Evolutionary conservation across 2,113 vertebrate genomes (phyloP), one percentile per base, ranked within the genome.

Genomic region (Scytalopus superciliaris): DNA sequence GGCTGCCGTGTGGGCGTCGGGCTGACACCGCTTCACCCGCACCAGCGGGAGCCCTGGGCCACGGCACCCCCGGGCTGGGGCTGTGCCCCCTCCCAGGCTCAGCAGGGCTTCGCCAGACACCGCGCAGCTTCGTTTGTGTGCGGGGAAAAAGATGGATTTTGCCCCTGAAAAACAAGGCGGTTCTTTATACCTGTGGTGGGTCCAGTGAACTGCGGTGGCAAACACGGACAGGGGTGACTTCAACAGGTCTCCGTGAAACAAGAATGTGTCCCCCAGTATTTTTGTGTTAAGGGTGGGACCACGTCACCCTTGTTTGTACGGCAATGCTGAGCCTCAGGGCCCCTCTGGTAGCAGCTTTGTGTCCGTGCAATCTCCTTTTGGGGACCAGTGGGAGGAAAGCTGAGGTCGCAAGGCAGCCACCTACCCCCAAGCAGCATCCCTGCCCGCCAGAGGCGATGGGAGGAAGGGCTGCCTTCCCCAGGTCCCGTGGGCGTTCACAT

Each of bases 121-220:
- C 5, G 0, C 5, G 33, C 24, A 39, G 16, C 28, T 72, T 17
- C 19, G 4, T 25, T 49, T 21, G 49, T 0, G 33, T 6, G 21
- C 0, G 0, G 12, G 50, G 31, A 50, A 16, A 55, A 67, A 57
- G 19, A 14, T 47, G 62, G 39, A 7, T 24, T 50, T 45, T 42
- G 39, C 16, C 70, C 24, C 47, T 68, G 64, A n/a, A 25, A 82
- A 53, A 59, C 14, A 22, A 75, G 23, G 57, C 0, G 0, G 19
- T 9, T 66, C 44, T 50, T 15, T 2, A n/a, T 0, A 1, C 4
- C 0, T 0, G 5, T 3, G 2, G 35, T 10, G 27, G 39, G 30
- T 19, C 35, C 25, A 4, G 44, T 3, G 6, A 57, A 42, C 16
- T 3, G 62, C 2, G 5, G 76, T 9, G 15, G 31, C 17, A 3